These are phyloP conservation scores for Aproaerema taeniolella DNA, from an alignment of 2,888 invertebrate genomes.

Conservation along the genomic window DNA sequence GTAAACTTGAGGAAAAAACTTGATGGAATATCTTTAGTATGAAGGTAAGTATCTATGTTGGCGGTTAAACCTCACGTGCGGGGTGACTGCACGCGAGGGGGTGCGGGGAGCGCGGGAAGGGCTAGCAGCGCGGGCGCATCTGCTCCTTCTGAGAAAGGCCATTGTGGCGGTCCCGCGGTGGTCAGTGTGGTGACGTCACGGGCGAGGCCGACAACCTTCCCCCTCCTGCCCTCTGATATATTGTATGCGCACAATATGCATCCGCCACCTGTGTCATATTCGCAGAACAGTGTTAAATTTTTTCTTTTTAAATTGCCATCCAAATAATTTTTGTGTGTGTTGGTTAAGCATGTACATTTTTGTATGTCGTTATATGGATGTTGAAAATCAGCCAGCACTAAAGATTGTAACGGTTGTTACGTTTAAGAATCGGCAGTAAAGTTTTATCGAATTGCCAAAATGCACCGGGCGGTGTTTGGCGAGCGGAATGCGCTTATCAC, in stretches of 20 bases:
- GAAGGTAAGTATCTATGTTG: constrained; percentile 6
- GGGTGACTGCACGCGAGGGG: constrained; percentile 35
- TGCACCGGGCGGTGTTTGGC: constrained; percentile 6
- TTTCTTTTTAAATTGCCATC: constrained; percentile 9
- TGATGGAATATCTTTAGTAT: too few species aligned
- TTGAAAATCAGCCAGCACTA: not conserved
- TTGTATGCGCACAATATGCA: constrained; percentile 23
- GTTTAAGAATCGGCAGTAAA: constrained; percentile 7
- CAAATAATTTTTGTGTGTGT: not conserved
- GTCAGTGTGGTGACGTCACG: constrained; percentile 74
- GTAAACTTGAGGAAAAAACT: constrained; percentile 10
- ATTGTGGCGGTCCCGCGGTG: constrained; percentile 68
- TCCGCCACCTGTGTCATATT: constrained; percentile 26
- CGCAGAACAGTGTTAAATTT: constrained; percentile 26
- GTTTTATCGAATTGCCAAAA: constrained; percentile 11
- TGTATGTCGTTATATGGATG: not conserved
- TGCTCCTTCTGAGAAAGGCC: constrained; percentile 74
- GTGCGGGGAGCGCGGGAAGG: constrained; percentile 51
- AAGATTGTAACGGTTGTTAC: constrained; percentile 1
- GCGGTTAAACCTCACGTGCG: constrained; percentile 33
- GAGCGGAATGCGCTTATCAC: constrained; percentile 11
- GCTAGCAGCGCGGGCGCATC: constrained; percentile 52
- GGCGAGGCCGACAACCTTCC: constrained; percentile 72
- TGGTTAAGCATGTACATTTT: not conserved
- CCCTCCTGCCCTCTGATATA: constrained; percentile 32